phyloP scores from a whole-genome alignment of 2,113 vertebrate genomes.

The Oncorhynchus keta region DNA sequence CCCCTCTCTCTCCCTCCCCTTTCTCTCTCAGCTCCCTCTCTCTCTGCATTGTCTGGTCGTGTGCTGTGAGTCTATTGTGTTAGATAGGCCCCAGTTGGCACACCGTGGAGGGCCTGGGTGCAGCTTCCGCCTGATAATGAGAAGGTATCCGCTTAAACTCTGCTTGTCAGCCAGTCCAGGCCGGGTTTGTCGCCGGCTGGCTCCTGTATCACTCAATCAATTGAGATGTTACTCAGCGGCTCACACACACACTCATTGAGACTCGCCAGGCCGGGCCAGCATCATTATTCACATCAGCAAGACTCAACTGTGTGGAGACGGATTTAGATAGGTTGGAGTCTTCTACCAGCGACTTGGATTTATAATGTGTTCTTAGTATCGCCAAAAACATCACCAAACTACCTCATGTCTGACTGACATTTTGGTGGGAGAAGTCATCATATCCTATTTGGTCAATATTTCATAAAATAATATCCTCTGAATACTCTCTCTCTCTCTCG shows the following conservation, averaged over 20 bases:
- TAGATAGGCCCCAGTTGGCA: neutral
- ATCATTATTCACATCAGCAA: neutral
- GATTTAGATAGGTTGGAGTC: neutral
- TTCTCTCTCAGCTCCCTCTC: neutral
- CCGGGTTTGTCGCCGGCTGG: neutral
- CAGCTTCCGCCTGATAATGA: neutral
- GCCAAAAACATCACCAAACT: neutral
- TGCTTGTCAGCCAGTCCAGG: neutral
- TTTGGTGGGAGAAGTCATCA: too few species aligned
- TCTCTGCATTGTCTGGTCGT: neutral
- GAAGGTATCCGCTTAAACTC: neutral
- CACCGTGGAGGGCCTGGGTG: neutral
- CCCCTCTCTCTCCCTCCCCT: neutral
- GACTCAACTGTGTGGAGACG: neutral
- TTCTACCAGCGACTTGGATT: neutral
- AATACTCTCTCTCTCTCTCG: conserved; percentile 14
- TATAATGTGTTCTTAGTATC: too few species aligned
- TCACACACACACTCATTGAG: neutral
- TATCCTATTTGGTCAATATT: neutral
- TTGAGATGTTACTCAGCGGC: neutral
- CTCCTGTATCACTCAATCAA: conserved; percentile 5
- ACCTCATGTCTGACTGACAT: neutral
- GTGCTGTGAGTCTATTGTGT: neutral
- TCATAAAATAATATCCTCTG: neutral
- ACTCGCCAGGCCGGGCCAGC: neutral